These are phyloP conservation scores for Sinonovacula constricta DNA, from an alignment of 1,140 invertebrate species.

Conservation along the genomic window DNA sequence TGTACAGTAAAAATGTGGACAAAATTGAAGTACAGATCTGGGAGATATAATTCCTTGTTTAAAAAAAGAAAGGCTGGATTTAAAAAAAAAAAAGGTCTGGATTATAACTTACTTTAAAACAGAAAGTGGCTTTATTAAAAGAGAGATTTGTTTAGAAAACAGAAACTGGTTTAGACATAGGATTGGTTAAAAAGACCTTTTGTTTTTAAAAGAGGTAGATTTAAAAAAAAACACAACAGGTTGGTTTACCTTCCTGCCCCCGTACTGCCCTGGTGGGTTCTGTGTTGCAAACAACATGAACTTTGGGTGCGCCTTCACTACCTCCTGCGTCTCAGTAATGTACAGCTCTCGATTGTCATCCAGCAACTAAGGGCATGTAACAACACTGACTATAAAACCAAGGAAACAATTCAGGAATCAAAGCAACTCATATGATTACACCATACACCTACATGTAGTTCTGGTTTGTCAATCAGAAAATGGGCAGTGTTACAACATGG, in stretches of 20 bases:
- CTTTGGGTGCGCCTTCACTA: slow-evolving; percentile 93
- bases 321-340: slow-evolving; percentile 96
- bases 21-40: no score
- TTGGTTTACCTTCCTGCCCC: slow-evolving; percentile 90
- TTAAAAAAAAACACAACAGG: no score
- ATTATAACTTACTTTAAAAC: no score
- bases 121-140: no score
- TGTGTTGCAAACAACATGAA: slow-evolving; percentile 99
- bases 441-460: slow-evolving; percentile 98
- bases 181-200: no score
- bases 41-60: no score
- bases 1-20: slow-evolving; percentile 80
- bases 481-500: no score
- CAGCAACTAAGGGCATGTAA: slow-evolving; percentile 82
- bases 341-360: slow-evolving; percentile 99
- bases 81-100: no score
- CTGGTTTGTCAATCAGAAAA: slow-evolving; percentile 97
- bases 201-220: no score
- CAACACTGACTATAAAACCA: slow-evolving; percentile 95
- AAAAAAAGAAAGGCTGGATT: no score
- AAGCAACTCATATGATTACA: slow-evolving; percentile 95
- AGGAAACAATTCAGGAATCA: slow-evolving; percentile 99
- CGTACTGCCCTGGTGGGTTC: slow-evolving; percentile 98
- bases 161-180: no score
- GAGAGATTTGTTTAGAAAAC: no score